Percentiles rank a stretch among this genome's conserved stretches.
These are phyloP conservation scores for Chiridota heheva DNA, from an alignment of 35 echinoderm and acorn worm genomes.

Conservation along the genomic window DNA sequence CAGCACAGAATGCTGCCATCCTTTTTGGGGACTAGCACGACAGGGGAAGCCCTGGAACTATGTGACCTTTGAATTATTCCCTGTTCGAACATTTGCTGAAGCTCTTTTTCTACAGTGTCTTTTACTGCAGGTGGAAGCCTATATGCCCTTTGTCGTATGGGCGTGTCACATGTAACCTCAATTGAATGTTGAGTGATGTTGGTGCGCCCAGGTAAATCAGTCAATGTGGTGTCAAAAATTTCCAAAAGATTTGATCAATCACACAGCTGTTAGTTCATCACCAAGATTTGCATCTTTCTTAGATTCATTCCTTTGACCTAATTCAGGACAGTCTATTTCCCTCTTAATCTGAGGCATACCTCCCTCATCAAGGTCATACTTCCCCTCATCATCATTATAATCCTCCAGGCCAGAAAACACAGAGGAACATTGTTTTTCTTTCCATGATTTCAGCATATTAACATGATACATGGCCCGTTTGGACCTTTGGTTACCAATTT, in stretches of 20 bases:
- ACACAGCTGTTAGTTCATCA: background rate
- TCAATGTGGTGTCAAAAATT: background rate
- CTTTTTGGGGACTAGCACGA: slow-evolving; percentile 21
- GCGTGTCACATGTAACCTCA: slow-evolving; percentile 1
- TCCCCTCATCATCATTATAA: too few relatives aligned
- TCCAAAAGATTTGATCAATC: background rate
- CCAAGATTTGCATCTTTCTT: background rate
- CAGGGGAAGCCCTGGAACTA: slow-evolving; percentile 30
- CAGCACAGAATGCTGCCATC: slow-evolving; percentile 38
- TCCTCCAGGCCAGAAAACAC: too few relatives aligned
- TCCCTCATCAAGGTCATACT: too few relatives aligned
- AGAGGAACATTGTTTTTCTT: too few relatives aligned
- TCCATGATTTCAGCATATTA: too few relatives aligned
- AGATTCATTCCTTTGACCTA: background rate
- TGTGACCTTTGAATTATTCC: slow-evolving; percentile 43
- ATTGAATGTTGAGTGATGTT: slow-evolving; percentile 28
- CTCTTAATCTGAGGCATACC: too few relatives aligned
- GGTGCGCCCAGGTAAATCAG: slow-evolving; percentile 26
- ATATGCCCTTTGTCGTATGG: slow-evolving; percentile 37
- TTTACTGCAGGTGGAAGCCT: slow-evolving; percentile 36
- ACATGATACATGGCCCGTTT: too few relatives aligned
- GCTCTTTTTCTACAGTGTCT: slow-evolving; percentile 19
- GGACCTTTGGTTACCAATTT: too few relatives aligned
- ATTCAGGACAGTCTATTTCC: too few relatives aligned
- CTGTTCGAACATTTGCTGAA: slow-evolving; percentile 48